Evolutionary conservation across 2,888 invertebrate genomes (phyloP), one percentile per base, ranked within the genome.

Genomic region (Flexamia atlantica): DNA sequence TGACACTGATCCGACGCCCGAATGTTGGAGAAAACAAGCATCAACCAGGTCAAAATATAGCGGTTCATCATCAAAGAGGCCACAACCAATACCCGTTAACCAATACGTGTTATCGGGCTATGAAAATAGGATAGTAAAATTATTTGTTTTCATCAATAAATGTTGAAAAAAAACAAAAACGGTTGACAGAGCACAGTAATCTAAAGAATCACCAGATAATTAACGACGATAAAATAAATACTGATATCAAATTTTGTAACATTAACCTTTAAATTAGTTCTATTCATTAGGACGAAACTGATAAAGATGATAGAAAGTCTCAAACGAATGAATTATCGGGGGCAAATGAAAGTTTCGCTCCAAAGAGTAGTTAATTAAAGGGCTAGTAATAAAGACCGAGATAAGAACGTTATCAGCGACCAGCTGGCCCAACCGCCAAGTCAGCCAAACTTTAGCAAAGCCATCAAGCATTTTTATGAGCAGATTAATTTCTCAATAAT

Each of bases 291-390:
- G 4, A 57, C 57, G 20, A 23, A 57, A 23, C 9, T 23, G 57
- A 57, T 57, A 57, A 57, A 23, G 57, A 57, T 23, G 57, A 57
- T 10, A 20, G 57, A 20, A 23, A 57, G 2, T 30, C 64, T 5
- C 14, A 64, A 64, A 30, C 30, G 64, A 57, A 64, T 64, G 64
- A 64, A 14, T 64, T 30, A 64, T 64, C 4, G 28, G 14, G 30
- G 64, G 64, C 28, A 64, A 64, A 64, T 64, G 64, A 64, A 28
- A 64, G 23, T 64, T 57, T 64, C 28, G 64, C 64, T 28, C 30
- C 14, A 28, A 64, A 64, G 30, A 17, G 64, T 20, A 64, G 64
- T 64, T 64, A 64, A 64, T 64, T 64, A 64, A 64, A 30, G 64
- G 30, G 64, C 30, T 28, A 30, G 64, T 28, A 64, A 64, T 64